These are phyloP conservation scores for Saccostrea echinata DNA, from an alignment of 1,140 invertebrate species.

Conservation along the genomic window DNA sequence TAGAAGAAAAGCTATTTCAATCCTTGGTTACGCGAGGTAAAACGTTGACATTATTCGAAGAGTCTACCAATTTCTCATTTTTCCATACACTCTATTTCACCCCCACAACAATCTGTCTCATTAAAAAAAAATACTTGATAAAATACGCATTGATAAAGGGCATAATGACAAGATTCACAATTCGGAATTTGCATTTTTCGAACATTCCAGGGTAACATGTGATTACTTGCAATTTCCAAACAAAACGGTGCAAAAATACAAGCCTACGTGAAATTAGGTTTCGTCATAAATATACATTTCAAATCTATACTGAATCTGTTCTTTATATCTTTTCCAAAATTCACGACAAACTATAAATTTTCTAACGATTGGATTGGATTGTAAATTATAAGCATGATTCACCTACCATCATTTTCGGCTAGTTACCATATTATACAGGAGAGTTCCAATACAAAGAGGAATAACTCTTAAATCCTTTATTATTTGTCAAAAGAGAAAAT, in stretches of 20 bases:
- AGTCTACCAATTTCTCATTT: no score
- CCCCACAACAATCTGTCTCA: no score
- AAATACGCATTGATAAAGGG: no score
- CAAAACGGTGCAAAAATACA: background rate
- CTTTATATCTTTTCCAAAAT: background rate
- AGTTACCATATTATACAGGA: background rate
- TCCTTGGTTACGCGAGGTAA: no score
- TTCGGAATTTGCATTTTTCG: background rate
- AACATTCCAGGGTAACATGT: slow-evolving; percentile 13
- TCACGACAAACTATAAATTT: background rate
- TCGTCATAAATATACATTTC: background rate
- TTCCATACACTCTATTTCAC: no score
- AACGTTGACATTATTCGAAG: no score
- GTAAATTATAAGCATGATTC: background rate
- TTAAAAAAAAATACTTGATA: no score
- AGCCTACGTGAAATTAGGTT: background rate
- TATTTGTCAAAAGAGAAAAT: no score
- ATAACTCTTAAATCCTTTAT: background rate
- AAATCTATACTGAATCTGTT: no score
- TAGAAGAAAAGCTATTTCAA: no score
- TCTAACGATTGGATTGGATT: background rate
- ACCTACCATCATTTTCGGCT: slow-evolving; percentile 26
- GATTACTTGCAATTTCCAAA: slow-evolving; percentile 26
- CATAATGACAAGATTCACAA: no score
- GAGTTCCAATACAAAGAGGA: background rate